These are phyloP conservation scores for Penaeus japonicus DNA, from an alignment of 1,140 invertebrate species.

Conservation along the genomic window DNA sequence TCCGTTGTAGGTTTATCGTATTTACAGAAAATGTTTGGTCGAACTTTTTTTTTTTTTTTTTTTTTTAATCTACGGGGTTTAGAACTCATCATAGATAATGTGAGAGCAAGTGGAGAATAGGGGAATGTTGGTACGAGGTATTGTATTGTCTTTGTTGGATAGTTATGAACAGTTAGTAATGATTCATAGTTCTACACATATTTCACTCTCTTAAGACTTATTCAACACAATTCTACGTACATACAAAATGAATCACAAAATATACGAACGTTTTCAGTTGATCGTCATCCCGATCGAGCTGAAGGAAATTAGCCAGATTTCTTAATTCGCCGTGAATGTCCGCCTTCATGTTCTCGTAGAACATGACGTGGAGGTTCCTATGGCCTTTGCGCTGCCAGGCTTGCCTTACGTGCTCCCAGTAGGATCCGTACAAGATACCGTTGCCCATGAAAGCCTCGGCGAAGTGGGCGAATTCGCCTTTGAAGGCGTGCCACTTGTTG, in stretches of 20 bases:
- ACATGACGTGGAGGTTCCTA: constrained; percentile 59
- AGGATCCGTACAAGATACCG: constrained; percentile 28
- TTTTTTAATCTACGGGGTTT: too few species aligned
- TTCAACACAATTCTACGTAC: too few species aligned
- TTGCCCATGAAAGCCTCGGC: constrained; percentile 44
- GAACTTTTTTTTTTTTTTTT: too few species aligned
- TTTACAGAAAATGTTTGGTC: too few species aligned
- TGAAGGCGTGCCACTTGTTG: constrained; percentile 72
- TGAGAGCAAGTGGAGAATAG: too few species aligned
- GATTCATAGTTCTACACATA: too few species aligned
- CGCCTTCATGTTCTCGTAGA: constrained; percentile 60
- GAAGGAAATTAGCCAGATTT: background rate
- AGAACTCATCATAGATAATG: too few species aligned
- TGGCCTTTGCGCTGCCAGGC: constrained; percentile 58
- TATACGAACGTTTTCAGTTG: background rate
- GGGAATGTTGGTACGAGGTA: too few species aligned
- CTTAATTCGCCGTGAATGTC: constrained; percentile 24
- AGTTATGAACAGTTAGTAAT: too few species aligned
- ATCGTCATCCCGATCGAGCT: background rate
- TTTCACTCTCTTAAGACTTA: too few species aligned
- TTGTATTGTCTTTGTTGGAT: too few species aligned
- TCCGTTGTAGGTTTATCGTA: too few species aligned
- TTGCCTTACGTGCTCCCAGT: constrained; percentile 49
- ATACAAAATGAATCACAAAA: background rate
- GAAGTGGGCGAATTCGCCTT: constrained; percentile 73